Base-by-base conservation (phyloP, 2,113 vertebrate genomes). In the Sapajus apella region DNA sequence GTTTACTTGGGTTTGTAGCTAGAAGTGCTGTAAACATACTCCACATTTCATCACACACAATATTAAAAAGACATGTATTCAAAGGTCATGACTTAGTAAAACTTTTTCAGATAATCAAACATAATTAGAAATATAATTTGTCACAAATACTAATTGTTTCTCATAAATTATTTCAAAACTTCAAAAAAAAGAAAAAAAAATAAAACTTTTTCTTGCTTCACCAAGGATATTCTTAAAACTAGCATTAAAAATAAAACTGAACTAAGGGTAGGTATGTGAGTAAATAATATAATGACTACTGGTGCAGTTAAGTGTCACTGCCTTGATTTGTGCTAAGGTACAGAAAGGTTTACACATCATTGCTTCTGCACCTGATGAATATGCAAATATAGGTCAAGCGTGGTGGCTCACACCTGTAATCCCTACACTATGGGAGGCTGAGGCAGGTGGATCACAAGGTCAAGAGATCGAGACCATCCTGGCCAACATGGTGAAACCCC, bases 61-160 rank as follows among this genome's bases (percentile, higher is more conserved):
- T 68, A 68, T n/a, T 68, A 68, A 18, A n/a, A 68, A 68, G 66
- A 68, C 32, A 0, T 16, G 1, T 52, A 61, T 16, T 85, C 25
- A 90, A 47, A 93, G 16, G 37, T 61, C 55, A 96, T 14, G 73
- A 93, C 6, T 88, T 79, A 81, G 37, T 75, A 77, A 89, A 95
- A 81, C 21, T 61, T 81, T 90, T 66, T 58, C 21, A 40, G 37
- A 40, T 40, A 40, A 40, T 40, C 37, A 40, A 40, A 40, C 37
- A 40, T 40, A 40, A 40, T 40, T 40, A 40, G 37, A 40, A 40
- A 40, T 40, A 40, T 40, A 40, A 40, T 40, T 40, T 40, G 37
- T 40, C 37, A 40, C 37, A 40, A 40, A 40, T 40, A 40, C 37
- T 40, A 40, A 40, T 40, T 40, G 37, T 40, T 40, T 40, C 37